phyloP scores from a whole-genome alignment of 2,113 vertebrate genomes.

The Stegastes partitus region DNA sequence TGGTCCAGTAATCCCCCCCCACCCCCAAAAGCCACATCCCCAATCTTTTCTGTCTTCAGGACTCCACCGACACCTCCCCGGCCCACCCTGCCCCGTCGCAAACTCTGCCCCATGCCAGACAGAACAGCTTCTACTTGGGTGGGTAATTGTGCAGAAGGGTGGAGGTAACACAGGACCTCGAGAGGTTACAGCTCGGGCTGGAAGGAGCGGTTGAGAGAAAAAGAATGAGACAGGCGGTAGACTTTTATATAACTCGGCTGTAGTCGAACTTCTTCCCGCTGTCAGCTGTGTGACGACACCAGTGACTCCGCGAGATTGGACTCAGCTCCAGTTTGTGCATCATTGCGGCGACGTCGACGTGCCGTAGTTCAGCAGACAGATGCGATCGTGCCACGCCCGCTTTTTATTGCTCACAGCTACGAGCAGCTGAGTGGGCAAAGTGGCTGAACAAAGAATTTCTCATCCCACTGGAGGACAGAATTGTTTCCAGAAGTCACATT shows the following conservation, averaged over 20 bases:
- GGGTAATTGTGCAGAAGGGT: slow-evolving; percentile 71
- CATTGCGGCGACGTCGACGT: not conserved
- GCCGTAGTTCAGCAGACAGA: not conserved
- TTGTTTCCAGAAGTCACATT: too few species aligned
- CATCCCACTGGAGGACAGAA: too few species aligned
- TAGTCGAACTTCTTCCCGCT: not conserved
- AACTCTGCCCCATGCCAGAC: slow-evolving; percentile 54
- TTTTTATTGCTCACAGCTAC: too few species aligned
- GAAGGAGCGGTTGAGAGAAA: slow-evolving; percentile 49
- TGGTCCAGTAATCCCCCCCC: slow-evolving; percentile 37
- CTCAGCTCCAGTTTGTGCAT: not conserved
- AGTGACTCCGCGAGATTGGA: not conserved
- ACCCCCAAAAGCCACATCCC: slow-evolving; percentile 43
- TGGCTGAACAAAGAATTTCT: too few species aligned
- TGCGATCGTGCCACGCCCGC: too few species aligned
- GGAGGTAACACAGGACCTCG: slow-evolving; percentile 56
- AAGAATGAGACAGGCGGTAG: slow-evolving; percentile 52
- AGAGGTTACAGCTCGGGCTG: slow-evolving; percentile 55
- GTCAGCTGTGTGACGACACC: slow-evolving; percentile 1
- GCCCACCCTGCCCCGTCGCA: not conserved
- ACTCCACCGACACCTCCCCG: not conserved
- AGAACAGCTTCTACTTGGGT: slow-evolving; percentile 64
- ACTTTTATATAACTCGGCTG: slow-evolving; percentile 60
- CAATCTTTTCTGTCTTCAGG: slow-evolving; percentile 39
- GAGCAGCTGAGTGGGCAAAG: too few species aligned